These are phyloP conservation scores for Boloria euphrosyne DNA, from an alignment of 2,888 invertebrate species.

Conservation along the genomic window DNA sequence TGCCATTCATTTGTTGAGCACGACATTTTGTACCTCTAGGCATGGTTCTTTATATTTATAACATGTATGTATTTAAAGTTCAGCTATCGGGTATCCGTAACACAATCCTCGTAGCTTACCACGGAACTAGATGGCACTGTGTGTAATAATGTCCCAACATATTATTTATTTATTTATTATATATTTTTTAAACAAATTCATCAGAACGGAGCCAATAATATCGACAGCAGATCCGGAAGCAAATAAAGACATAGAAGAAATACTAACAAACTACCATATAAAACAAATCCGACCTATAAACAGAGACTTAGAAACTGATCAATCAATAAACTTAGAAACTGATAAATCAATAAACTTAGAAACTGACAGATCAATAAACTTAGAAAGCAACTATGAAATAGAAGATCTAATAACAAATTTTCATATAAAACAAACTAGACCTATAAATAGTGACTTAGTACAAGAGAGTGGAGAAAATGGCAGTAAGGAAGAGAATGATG, in stretches of 20 bases:
- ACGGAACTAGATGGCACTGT: too few relatives aligned
- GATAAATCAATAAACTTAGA: background rate
- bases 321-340: background rate
- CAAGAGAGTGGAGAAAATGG: background rate
- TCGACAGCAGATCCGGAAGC: constrained; percentile 33
- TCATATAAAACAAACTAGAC: constrained; percentile 8
- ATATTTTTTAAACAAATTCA: background rate
- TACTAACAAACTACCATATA: constrained; percentile 67
- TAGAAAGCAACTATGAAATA: background rate
- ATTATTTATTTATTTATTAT: background rate
- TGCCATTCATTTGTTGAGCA: too few relatives aligned
- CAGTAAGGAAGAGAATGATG: background rate
- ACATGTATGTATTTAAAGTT: too few relatives aligned
- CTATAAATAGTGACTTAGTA: background rate
- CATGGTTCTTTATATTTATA: too few relatives aligned
- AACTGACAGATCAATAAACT: background rate
- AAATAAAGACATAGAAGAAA: constrained; percentile 64
- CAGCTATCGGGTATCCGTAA: too few relatives aligned
- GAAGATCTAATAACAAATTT: constrained; percentile 10
- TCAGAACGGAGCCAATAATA: constrained; percentile 22
- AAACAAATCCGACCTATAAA: constrained; percentile 48
- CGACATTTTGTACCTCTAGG: too few relatives aligned
- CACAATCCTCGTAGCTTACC: too few relatives aligned
- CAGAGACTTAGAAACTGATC: background rate
- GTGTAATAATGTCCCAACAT: too few relatives aligned